These are phyloP conservation scores for Clinocottus analis DNA, from an alignment of 2,113 vertebrate species.

Conservation along the genomic window DNA sequence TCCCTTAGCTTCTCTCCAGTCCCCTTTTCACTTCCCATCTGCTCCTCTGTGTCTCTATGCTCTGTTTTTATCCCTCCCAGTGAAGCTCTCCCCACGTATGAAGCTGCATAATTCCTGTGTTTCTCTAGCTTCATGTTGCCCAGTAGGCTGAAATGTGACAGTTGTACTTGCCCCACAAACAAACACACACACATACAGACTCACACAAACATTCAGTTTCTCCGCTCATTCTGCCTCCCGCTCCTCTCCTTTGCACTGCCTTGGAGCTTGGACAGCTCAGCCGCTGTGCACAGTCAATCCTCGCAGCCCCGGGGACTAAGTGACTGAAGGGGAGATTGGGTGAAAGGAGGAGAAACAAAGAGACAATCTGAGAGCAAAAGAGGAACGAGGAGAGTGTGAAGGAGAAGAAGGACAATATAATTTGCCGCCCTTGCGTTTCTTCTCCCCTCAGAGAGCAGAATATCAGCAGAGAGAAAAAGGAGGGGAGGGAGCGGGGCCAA, in stretches of 20 bases:
- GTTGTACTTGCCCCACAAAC: slow-evolving; percentile 39
- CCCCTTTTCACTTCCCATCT: slow-evolving; percentile 49
- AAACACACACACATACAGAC: slow-evolving; percentile 9
- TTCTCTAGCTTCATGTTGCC: slow-evolving; percentile 72
- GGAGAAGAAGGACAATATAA: slow-evolving; percentile 53
- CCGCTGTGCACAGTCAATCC: slow-evolving; percentile 80
- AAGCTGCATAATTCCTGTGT: slow-evolving; percentile 66
- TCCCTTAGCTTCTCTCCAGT: slow-evolving; percentile 27
- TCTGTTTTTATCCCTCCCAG: slow-evolving; percentile 50
- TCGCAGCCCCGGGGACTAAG: slow-evolving; percentile 70
- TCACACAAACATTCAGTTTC: slow-evolving; percentile 42
- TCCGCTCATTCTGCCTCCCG: slow-evolving; percentile 44
- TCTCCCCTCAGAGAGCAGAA: slow-evolving; percentile 44
- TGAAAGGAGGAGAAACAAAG: slow-evolving; percentile 60
- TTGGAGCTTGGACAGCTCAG: slow-evolving; percentile 76
- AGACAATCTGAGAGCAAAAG: slow-evolving; percentile 50
- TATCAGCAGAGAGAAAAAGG: slow-evolving; percentile 16
- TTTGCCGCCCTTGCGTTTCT: slow-evolving; percentile 34
- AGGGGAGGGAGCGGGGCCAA: slow-evolving; percentile 32
- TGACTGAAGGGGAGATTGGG: slow-evolving; percentile 49
- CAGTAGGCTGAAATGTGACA: slow-evolving; percentile 72
- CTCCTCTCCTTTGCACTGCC: slow-evolving; percentile 59
- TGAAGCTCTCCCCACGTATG: slow-evolving; percentile 33
- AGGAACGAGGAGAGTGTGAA: slow-evolving; percentile 43
- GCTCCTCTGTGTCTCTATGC: slow-evolving; percentile 40